Evolutionary conservation across 2,888 invertebrate genomes (phyloP).

Genomic region (Lydus trimaculatus): DNA sequence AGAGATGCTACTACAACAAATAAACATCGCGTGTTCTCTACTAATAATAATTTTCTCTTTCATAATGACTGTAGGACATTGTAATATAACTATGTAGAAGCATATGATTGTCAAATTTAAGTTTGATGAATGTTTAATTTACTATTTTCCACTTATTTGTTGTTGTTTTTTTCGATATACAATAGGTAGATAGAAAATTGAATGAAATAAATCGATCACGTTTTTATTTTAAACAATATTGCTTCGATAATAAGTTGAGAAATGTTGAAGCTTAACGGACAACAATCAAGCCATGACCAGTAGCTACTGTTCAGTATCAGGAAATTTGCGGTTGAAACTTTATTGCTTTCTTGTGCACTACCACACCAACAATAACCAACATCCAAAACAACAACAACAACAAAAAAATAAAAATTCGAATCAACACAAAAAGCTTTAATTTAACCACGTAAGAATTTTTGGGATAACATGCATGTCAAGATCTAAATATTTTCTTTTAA

Average conservation of each 20-base stretch:
- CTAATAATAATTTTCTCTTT: not conserved
- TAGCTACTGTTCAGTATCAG: slow-evolving; percentile 22
- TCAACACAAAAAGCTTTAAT: too few species aligned
- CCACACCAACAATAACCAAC: not conserved
- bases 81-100: not conserved
- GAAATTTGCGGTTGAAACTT: slow-evolving; percentile 32
- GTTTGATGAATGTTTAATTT: not conserved
- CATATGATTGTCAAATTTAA: not conserved
- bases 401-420: not conserved
- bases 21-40: not conserved
- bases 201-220: slow-evolving; percentile 8
- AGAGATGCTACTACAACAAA: not conserved
- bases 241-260: slow-evolving; percentile 8
- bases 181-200: not conserved
- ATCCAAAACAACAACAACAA: not conserved
- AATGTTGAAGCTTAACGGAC: slow-evolving; percentile 16
- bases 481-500: not conserved
- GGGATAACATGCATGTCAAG: not conserved
- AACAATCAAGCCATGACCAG: slow-evolving; percentile 30
- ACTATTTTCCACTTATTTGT: not conserved
- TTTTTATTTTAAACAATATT: not conserved
- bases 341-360: slow-evolving; percentile 25
- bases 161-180: too few species aligned
- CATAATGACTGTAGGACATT: not conserved
- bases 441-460: not conserved